Percentiles rank a stretch among this genome's conserved stretches.
These are phyloP conservation scores for Microcebus ravelobensis DNA, from an alignment of 2,113 vertebrate genomes.

Conservation along the genomic window DNA sequence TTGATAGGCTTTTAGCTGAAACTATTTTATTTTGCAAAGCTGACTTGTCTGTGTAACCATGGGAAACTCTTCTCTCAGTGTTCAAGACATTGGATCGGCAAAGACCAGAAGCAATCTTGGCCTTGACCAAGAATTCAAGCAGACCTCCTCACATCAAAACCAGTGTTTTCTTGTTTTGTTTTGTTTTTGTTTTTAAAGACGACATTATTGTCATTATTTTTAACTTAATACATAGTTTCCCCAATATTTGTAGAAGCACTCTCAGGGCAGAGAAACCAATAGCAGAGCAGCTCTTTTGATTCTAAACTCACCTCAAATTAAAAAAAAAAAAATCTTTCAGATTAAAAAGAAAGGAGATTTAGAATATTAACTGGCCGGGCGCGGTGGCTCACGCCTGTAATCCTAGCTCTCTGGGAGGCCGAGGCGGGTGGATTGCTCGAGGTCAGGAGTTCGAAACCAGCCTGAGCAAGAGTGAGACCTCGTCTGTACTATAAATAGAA, in stretches of 20 bases:
- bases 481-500: too few species aligned
- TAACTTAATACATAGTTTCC: not conserved
- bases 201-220: not conserved
- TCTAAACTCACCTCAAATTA: not conserved
- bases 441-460: too few species aligned
- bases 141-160: not conserved
- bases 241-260: not conserved
- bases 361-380: not conserved
- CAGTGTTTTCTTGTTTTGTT: too few species aligned
- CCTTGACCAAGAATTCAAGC: not conserved
- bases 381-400: too few species aligned
- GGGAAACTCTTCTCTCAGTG: not conserved
- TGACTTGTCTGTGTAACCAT: not conserved
- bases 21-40: conserved; percentile 45
- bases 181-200: not conserved
- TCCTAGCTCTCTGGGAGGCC: too few species aligned
- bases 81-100: not conserved
- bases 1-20: not conserved
- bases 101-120: not conserved
- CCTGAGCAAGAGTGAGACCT: too few species aligned
- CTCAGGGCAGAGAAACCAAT: not conserved
- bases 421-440: too few species aligned
- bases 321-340: not conserved
- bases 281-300: not conserved
- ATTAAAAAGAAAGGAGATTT: not conserved